phyloP scores from a whole-genome alignment of 2,797 vertebrate species.

The Petrocephalus sullivani region DNA sequence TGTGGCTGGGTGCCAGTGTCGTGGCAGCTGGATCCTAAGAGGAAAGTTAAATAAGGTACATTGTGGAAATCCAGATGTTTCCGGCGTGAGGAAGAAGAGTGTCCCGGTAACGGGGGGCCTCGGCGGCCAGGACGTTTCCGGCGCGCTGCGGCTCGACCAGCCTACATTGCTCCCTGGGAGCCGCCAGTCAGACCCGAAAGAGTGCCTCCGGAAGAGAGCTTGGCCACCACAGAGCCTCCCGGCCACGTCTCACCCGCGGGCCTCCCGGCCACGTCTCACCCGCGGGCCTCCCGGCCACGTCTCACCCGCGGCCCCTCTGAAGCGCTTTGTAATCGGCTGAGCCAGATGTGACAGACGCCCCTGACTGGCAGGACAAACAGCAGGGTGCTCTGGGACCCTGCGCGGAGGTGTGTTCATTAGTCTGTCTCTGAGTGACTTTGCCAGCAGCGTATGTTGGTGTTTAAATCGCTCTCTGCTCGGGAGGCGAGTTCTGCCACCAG shows the following conservation, averaged over 20 bases:
- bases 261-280: too few relatives aligned
- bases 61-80: background rate
- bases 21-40: background rate
- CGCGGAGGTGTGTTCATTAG: background rate
- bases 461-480: background rate
- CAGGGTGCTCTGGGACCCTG: background rate
- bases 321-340: background rate
- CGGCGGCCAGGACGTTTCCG: background rate
- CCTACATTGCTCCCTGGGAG: background rate
- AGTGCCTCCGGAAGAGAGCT: background rate
- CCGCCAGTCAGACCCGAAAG: background rate
- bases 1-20: background rate
- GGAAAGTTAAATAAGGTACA: background rate
- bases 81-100: background rate
- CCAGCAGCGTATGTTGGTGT: background rate
- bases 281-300: background rate
- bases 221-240: background rate
- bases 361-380: background rate
- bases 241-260: background rate
- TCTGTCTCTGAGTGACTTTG: background rate
- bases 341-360: background rate
- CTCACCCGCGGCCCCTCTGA: background rate
- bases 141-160: background rate
- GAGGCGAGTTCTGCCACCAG: background rate
- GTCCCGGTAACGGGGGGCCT: background rate